Evolutionary conservation across 2,113 vertebrate species (phyloP), one percentile per base, ranked within the genome.

Genomic region (Macquaria ambigua): DNA sequence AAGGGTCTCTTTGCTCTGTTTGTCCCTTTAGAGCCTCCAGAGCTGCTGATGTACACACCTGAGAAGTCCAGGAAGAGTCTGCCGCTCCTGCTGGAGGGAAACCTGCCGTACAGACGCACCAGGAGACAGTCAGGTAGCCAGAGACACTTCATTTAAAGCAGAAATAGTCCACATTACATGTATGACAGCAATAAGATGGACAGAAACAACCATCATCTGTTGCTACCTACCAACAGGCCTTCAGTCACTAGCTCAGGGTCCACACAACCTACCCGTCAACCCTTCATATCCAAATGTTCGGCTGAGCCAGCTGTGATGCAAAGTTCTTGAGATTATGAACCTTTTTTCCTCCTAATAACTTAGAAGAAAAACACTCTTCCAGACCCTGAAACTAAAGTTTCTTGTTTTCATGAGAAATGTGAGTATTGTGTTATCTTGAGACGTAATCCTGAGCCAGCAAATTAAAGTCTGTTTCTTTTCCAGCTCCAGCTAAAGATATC

Each of bases 81-180:
- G 15, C 94, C 96, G 0, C 77, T 95, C 48, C 80, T 96, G 48
- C 87, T 95, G 80, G 95, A 96, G 61, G 91, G 95, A 8, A 93
- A 94, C 64, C 74, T 93, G 56, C 83, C 90, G 0, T 85, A 94
- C 74, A 90, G 95, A 23, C 95, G 96, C 18, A 92, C 94, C 53
- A 90, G 97, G 73, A 95, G 97, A 34, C 96, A 96, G 79, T 97
- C 97, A 73, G 97, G 97, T 97, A 84, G 10, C 52, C 31, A 39
- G 43, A 69, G 6, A 34, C 5, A 2, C 12, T 2, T 50, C 7
- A 12, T 41, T 1, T 53, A 53, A 21, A 53, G 20, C 52, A 21
- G 2, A 41, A 41, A n/a, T 0, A 7, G 14, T 18, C 8, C 15
- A 39, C 21, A 10, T 8, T 8, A 34, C 34, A 34, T 34, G 34